These are phyloP conservation scores for Acestrorhynchus altus DNA, from an alignment of 2,797 vertebrate genomes.

Conservation along the genomic window DNA sequence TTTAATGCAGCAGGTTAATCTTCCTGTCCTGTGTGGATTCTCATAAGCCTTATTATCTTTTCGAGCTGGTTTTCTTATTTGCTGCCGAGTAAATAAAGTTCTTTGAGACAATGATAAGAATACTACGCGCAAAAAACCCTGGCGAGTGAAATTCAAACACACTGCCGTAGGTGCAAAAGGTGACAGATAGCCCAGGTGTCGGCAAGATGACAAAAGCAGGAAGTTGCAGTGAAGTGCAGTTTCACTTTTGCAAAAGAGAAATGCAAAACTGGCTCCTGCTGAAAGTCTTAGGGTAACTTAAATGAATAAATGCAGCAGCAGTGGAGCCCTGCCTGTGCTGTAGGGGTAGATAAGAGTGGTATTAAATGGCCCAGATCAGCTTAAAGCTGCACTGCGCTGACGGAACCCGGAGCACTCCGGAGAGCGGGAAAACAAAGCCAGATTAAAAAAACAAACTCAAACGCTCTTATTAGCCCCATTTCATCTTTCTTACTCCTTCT, in stretches of 20 bases:
- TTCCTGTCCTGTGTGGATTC: constrained; percentile 28
- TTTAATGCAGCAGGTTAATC: constrained; percentile 66
- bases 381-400: constrained; percentile 11
- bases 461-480: not conserved
- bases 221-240: not conserved
- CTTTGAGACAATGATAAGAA: constrained; percentile 22
- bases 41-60: constrained; percentile 37
- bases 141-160: not conserved
- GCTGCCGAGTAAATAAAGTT: constrained; percentile 43
- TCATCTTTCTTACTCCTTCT: not conserved
- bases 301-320: not conserved
- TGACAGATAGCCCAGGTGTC: not conserved
- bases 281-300: not conserved
- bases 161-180: not conserved
- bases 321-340: constrained; percentile 1
- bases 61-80: constrained; percentile 36
- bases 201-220: not conserved
- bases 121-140: constrained; percentile 1
- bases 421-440: constrained; percentile 1
- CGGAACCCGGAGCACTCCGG: not conserved
- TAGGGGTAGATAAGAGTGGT: not conserved
- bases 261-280: not conserved
- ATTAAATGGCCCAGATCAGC: not conserved
- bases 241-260: not conserved
- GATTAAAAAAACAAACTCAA: constrained; percentile 5